These are phyloP conservation scores for Aphyosemion australe DNA, from an alignment of 2,113 vertebrate genomes.

Conservation along the genomic window DNA sequence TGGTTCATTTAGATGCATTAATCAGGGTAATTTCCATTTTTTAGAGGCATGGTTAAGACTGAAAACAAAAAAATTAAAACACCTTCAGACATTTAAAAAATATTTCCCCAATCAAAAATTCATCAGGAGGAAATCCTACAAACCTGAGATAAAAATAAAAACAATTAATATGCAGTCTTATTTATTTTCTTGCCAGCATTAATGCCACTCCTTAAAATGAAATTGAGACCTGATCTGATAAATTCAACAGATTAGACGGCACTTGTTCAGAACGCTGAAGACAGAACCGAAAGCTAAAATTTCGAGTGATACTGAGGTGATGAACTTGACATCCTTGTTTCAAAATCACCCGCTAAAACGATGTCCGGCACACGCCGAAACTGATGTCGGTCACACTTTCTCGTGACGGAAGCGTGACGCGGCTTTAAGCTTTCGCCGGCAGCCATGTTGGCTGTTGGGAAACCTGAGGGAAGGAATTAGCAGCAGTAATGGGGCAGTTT, in stretches of 20 bases:
- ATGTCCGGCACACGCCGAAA: slow-evolving; percentile 21
- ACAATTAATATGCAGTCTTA: too few relatives aligned
- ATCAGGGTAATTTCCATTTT: slow-evolving; percentile 24
- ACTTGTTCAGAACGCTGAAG: background rate
- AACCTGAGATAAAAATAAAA: too few relatives aligned
- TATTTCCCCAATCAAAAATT: too few relatives aligned
- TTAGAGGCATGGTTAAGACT: background rate
- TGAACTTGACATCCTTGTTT: slow-evolving; percentile 32
- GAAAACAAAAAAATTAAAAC: slow-evolving; percentile 1
- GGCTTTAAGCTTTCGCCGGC: slow-evolving; percentile 34
- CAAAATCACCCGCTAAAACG: slow-evolving; percentile 17
- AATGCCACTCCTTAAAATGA: background rate
- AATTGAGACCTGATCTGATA: background rate
- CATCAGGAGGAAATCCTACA: too few relatives aligned
- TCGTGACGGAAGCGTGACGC: slow-evolving; percentile 17
- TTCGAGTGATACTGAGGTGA: background rate
- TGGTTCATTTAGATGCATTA: background rate
- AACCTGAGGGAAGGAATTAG: slow-evolving; percentile 55
- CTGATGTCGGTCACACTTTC: slow-evolving; percentile 6
- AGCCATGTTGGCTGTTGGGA: slow-evolving; percentile 51
- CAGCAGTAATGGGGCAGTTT: slow-evolving; percentile 61
- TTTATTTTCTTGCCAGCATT: background rate
- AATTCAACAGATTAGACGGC: background rate
- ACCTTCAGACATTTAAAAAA: background rate
- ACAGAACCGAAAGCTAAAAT: slow-evolving; percentile 1